Conservation (phyloP, 23 tunicate genomes). For the Clavelina lepadiformis region DNA sequence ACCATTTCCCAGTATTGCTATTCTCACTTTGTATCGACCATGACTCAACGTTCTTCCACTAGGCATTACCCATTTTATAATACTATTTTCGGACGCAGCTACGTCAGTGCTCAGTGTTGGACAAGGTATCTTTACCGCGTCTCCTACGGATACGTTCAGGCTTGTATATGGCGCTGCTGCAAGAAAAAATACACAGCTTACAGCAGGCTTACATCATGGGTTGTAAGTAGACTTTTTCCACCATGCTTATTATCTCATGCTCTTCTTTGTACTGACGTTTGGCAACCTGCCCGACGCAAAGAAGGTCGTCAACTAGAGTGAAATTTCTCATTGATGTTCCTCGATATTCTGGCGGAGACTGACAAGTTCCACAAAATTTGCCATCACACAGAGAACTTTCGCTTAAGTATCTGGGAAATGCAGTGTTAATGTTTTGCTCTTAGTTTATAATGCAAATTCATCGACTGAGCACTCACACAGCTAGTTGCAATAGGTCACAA, state of each 20-base stretch:
- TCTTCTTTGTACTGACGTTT: too few relatives aligned
- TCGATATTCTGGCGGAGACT: constrained; percentile 9
- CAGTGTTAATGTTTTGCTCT: neutral
- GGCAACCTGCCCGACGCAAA: too few relatives aligned
- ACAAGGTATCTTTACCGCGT: constrained; percentile 40
- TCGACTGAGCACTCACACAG: constrained; percentile 34
- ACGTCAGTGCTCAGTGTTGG: constrained; percentile 40
- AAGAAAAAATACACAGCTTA: neutral
- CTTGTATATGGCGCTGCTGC: constrained; percentile 20
- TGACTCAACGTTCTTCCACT: constrained; percentile 43
- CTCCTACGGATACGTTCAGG: constrained; percentile 51
- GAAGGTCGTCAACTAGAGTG: too few relatives aligned
- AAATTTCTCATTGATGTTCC: too few relatives aligned
- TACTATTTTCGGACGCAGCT: neutral
- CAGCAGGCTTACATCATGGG: too few relatives aligned
- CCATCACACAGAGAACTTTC: constrained; percentile 23
- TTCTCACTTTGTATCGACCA: constrained; percentile 43
- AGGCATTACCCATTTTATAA: constrained; percentile 51
- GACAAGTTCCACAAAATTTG: constrained; percentile 26
- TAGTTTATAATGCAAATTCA: neutral
- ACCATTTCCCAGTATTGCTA: constrained; percentile 59
- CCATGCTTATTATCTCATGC: too few relatives aligned
- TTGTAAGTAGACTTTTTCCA: too few relatives aligned
- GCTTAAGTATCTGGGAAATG: constrained; percentile 23
- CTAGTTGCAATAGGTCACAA: constrained; percentile 53